These are phyloP conservation scores for Poecilia wingei DNA, from an alignment of 2,797 vertebrate species.

Conservation along the genomic window DNA sequence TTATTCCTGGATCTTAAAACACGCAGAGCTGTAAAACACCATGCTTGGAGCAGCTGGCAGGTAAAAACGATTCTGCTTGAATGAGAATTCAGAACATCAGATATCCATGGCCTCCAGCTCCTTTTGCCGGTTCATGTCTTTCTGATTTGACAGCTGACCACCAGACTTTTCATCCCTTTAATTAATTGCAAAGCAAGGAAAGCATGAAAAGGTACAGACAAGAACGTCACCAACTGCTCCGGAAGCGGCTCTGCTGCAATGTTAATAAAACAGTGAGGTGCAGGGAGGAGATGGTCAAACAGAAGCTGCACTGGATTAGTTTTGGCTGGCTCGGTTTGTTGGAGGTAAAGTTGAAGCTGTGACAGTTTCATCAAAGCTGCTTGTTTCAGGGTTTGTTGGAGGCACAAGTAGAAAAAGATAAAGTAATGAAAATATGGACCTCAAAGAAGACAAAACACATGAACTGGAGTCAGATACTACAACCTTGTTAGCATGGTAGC, in stretches of 20 bases:
- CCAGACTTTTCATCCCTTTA: slow-evolving; percentile 59
- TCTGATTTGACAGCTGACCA: slow-evolving; percentile 65
- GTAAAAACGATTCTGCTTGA: slow-evolving; percentile 61
- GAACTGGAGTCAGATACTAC: slow-evolving; percentile 91
- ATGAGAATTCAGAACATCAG: slow-evolving; percentile 70
- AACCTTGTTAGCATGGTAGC: slow-evolving; percentile 95
- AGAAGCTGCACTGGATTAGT: slow-evolving; percentile 14
- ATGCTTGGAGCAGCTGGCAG: slow-evolving; percentile 49
- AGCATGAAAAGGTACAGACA: slow-evolving; percentile 50
- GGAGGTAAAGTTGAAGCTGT: slow-evolving; percentile 5
- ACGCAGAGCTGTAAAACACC: neutral
- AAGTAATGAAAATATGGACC: slow-evolving; percentile 48
- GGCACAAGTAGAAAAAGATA: slow-evolving; percentile 25
- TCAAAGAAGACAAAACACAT: slow-evolving; percentile 50
- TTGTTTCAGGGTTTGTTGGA: slow-evolving; percentile 42
- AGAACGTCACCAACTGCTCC: slow-evolving; percentile 27
- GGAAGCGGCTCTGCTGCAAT: neutral
- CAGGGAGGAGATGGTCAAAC: slow-evolving; percentile 1
- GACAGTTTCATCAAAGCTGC: too few relatives aligned
- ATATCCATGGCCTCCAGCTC: slow-evolving; percentile 42
- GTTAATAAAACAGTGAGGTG: slow-evolving; percentile 35
- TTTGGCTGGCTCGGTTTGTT: slow-evolving; percentile 39
- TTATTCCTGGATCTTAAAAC: neutral
- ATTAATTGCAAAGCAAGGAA: slow-evolving; percentile 52
- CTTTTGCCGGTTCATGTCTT: slow-evolving; percentile 50